Evolutionary conservation across 2,797 vertebrate species (phyloP), one percentile per base, ranked within the genome.

Genomic region (Leptodactylus fallax): DNA sequence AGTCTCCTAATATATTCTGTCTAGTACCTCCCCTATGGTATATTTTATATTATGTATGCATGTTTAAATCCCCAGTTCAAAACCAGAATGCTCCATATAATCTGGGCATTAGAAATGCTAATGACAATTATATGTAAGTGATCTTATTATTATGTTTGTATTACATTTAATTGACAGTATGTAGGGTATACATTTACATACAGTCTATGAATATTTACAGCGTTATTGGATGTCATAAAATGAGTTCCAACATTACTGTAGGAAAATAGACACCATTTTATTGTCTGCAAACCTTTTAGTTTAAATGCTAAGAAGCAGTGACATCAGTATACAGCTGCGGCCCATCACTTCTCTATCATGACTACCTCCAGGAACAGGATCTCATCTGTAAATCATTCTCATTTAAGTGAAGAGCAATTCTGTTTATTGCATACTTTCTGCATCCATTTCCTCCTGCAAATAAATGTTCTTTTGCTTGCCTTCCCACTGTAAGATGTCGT

Each of bases 401-500:
- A 45, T 84, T 47, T 83, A 56, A 71, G 67, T 45, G 25, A 58
- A 85, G 69, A 72, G 21, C 55, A 23, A 45, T 78, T 25, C 47
- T 85, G 58, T 78, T 85, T 85, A 85, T 77, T 63, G 45, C 72
- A 85, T 53, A 51, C 21, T 85, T 53, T 51, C 56, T 61, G 47
- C 58, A 60, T 77, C 72, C 58, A 49, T 65, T 85, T 85, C 82
- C 84, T 85, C 11, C 67, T 36, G 23, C 67, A 27, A 79, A 65
- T 74, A 79, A 72, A 85, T 55, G n/a, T 53, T 58, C n/a, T 51
- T 21, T 78, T 85, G 78, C 58, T 85, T 53, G 25, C 16, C 72
- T 78, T 78, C n/a, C 83, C 51, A 77, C 6, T 78, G 56, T 19
- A 53, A 12, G 63, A 36, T 77, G 56, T 79, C 23, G 23, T 67